phyloP scores from a whole-genome alignment of 2,888 invertebrate genomes.

The Cheilosia scutellata region DNA sequence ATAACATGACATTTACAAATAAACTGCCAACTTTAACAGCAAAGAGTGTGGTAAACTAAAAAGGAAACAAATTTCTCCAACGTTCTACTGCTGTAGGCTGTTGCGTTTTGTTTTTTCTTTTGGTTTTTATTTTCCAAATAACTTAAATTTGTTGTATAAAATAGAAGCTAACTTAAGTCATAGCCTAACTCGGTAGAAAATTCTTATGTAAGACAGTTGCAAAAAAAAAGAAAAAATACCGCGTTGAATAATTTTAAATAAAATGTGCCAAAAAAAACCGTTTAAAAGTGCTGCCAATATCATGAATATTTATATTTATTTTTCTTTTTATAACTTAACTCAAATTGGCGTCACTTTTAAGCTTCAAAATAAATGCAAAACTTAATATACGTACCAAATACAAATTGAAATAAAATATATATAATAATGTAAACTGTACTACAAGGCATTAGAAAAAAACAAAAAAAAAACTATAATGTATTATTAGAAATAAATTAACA shows the following conservation, averaged over 20 bases:
- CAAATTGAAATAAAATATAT: slow-evolving; percentile 39
- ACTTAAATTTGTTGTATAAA: slow-evolving; percentile 10
- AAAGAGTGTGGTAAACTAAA: slow-evolving; percentile 24
- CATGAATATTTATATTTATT: slow-evolving; percentile 19
- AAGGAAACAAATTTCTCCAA: not conserved
- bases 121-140: slow-evolving; percentile 12
- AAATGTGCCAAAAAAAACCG: slow-evolving; percentile 70
- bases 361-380: slow-evolving; percentile 58
- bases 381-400: slow-evolving; percentile 75
- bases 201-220: slow-evolving; percentile 1
- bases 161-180: slow-evolving; percentile 20
- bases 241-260: slow-evolving; percentile 55
- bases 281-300: slow-evolving; percentile 67
- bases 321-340: slow-evolving; percentile 21
- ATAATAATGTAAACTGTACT: slow-evolving; percentile 23
- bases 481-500: slow-evolving; percentile 34
- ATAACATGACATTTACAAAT: slow-evolving; percentile 41
- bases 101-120: slow-evolving; percentile 21
- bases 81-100: slow-evolving; percentile 21
- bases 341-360: slow-evolving; percentile 58
- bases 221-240: slow-evolving; percentile 2
- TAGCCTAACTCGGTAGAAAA: slow-evolving; percentile 32
- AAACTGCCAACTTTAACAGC: slow-evolving; percentile 39
- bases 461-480: slow-evolving; percentile 33
- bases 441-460: slow-evolving; percentile 32